phyloP scores from a whole-genome alignment of 2,888 invertebrate species.

The Prosapia bicincta region DNA sequence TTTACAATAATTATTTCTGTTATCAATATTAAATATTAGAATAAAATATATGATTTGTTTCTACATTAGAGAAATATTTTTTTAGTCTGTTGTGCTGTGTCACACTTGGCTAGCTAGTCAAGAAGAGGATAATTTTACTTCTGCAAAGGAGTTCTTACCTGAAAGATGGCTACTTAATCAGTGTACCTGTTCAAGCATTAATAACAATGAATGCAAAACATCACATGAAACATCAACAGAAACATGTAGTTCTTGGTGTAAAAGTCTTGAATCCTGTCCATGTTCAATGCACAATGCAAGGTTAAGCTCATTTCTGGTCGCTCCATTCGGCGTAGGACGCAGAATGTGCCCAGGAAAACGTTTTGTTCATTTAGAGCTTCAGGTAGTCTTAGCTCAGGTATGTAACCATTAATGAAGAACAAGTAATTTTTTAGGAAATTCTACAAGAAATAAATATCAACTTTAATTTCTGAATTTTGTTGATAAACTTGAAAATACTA shows the following conservation, averaged over 20 bases:
- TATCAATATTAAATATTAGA: too few relatives aligned
- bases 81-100: constrained; percentile 74
- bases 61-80: too few relatives aligned
- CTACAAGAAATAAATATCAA: background rate
- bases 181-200: constrained; percentile 26
- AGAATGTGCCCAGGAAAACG: constrained; percentile 83
- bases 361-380: constrained; percentile 74
- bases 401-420: too few relatives aligned
- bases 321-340: constrained; percentile 76
- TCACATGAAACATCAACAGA: background rate
- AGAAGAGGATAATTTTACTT: constrained; percentile 68
- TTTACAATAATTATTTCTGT: too few relatives aligned
- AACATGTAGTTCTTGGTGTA: background rate
- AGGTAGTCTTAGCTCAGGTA: constrained; percentile 70
- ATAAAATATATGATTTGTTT: too few relatives aligned
- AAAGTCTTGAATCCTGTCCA: background rate
- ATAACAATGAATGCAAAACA: background rate
- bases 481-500: too few relatives aligned
- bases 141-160: constrained; percentile 66
- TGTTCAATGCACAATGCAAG: constrained; percentile 45
- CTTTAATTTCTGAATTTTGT: background rate
- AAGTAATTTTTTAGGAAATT: too few relatives aligned
- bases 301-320: constrained; percentile 60
- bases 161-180: constrained; percentile 69
- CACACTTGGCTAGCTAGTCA: constrained; percentile 82